Conservation (phyloP, 2,797 vertebrate species). For the Poliocrania exsul region DNA sequence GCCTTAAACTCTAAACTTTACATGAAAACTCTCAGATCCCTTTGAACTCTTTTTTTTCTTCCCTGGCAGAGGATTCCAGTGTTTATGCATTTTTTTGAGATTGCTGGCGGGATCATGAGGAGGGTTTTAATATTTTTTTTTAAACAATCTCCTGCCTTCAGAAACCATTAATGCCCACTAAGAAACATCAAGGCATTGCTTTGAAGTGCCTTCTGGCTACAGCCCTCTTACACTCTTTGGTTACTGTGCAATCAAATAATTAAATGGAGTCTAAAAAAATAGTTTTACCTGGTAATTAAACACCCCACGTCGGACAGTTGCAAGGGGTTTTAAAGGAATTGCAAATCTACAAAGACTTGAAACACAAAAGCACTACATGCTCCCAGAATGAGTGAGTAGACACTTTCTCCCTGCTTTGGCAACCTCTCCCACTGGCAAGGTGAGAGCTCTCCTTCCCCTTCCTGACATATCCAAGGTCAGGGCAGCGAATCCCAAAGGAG, state of each 20-base stretch:
- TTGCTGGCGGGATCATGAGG: constrained; percentile 89
- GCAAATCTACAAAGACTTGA: constrained; percentile 82
- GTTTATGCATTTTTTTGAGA: constrained; percentile 89
- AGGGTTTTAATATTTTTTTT: constrained; percentile 87
- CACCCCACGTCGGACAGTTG: constrained; percentile 82
- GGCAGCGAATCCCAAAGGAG: neutral
- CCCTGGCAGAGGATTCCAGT: constrained; percentile 82
- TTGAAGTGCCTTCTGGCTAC: constrained; percentile 98
- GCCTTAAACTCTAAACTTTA: constrained; percentile 85
- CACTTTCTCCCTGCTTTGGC: constrained; percentile 20
- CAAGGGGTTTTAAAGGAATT: constrained; percentile 81
- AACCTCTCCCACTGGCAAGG: neutral
- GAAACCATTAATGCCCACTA: constrained; percentile 96
- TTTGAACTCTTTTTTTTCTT: constrained; percentile 80
- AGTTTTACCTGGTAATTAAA: constrained; percentile 95
- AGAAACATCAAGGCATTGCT: constrained; percentile 94
- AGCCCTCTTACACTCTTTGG: constrained; percentile 83
- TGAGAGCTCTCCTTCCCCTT: neutral
- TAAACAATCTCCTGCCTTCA: constrained; percentile 94
- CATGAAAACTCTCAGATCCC: constrained; percentile 82
- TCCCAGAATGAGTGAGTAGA: constrained; percentile 71
- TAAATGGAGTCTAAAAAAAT: constrained; percentile 88
- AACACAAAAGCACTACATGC: constrained; percentile 79
- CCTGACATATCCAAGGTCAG: neutral
- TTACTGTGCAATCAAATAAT: constrained; percentile 95